A percentile compares a stretch with the other conserved stretches of the same genome.
phyloP scores from a whole-genome alignment of 1,140 invertebrate genomes.

The Dreissena polymorpha region DNA sequence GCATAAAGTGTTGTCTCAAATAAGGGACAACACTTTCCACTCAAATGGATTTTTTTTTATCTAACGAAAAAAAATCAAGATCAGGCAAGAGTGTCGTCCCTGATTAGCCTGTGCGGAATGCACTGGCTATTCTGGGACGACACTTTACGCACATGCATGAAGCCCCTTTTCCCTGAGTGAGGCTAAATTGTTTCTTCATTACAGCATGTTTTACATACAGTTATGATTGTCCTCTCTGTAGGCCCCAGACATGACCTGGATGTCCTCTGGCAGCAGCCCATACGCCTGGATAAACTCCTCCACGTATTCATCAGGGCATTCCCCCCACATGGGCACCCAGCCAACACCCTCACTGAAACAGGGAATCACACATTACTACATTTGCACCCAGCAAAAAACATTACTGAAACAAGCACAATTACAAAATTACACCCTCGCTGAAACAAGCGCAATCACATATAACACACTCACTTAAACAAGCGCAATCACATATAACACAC shows the following conservation, averaged over 20 bases:
- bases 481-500: too few species aligned
- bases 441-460: background rate
- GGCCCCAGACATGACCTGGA: conserved; percentile 77
- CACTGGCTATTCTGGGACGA: too few species aligned
- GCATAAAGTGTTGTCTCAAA: too few species aligned
- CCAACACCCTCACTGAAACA: conserved; percentile 74
- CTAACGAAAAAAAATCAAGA: too few species aligned
- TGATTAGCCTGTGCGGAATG: too few species aligned
- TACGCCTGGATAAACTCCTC: conserved; percentile 74
- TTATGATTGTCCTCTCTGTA: conserved; percentile 78
- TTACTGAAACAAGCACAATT: background rate
- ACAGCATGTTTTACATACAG: too few species aligned
- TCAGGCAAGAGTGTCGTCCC: too few species aligned
- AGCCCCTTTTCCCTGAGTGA: too few species aligned
- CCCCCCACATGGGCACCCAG: conserved; percentile 77
- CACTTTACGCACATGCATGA: too few species aligned
- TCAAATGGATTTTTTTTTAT: too few species aligned
- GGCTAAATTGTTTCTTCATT: too few species aligned
- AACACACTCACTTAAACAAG: background rate
- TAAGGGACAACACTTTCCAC: too few species aligned
- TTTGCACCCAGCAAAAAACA: conserved; percentile 11
- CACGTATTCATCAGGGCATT: conserved; percentile 73
- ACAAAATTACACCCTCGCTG: conserved; percentile 36
- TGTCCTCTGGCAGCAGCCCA: conserved; percentile 76
- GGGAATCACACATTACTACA: background rate